A percentile compares a stretch with the other conserved stretches of the same genome.
Conservation (phyloP, 2,113 vertebrate genomes). For the Dicentrarchus labrax region DNA sequence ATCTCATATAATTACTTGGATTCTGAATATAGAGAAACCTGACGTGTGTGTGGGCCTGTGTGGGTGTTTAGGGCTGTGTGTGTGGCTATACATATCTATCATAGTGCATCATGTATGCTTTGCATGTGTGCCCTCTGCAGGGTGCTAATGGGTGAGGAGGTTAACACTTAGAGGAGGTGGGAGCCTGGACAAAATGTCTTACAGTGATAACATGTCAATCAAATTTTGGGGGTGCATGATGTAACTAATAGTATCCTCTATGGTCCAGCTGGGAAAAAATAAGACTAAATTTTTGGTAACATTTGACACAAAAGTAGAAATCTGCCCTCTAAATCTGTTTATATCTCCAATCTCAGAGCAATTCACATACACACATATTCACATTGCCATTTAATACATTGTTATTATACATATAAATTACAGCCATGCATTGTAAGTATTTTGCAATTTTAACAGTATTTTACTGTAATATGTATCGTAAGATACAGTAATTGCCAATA, state of each 20-base stretch:
- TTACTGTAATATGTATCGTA: too few relatives aligned
- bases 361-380: neutral
- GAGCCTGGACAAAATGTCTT: neutral
- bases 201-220: neutral
- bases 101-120: neutral
- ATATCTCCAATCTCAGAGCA: neutral
- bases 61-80: neutral
- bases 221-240: neutral
- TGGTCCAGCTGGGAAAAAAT: neutral
- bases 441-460: too few relatives aligned
- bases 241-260: neutral
- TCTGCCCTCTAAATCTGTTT: neutral
- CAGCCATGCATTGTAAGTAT: too few relatives aligned
- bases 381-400: too few relatives aligned
- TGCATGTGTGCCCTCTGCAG: too few relatives aligned
- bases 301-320: neutral
- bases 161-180: neutral
- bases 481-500: too few relatives aligned
- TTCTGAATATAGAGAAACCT: conserved; percentile 4
- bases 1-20: conserved; percentile 52
- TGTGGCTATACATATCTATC: conserved; percentile 2
- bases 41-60: conserved; percentile 37
- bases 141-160: too few relatives aligned
- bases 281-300: neutral
- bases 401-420: too few relatives aligned